Conservation (phyloP, 2,113 vertebrate genomes). For the Ibidorhyncha struthersii region DNA sequence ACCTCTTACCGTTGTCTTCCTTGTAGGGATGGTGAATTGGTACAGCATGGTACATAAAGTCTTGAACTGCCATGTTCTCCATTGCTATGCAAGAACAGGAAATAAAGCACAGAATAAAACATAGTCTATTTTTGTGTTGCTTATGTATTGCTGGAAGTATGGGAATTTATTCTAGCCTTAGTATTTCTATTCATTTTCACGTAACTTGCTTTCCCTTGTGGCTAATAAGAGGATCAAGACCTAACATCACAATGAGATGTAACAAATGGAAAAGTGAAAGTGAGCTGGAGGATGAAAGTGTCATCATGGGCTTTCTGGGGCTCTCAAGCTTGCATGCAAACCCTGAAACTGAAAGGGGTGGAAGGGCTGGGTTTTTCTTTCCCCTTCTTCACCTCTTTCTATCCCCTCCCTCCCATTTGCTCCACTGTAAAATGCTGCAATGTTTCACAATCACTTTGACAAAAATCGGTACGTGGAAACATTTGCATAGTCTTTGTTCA, state of each 20-base stretch:
- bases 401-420: not conserved
- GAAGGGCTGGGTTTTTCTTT: not conserved
- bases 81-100: not conserved
- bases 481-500: not conserved
- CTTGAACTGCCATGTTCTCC: accelerated
- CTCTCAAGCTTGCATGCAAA: not conserved
- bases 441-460: not conserved
- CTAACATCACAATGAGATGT: not conserved
- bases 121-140: not conserved
- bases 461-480: not conserved
- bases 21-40: not conserved
- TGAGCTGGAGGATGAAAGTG: not conserved
- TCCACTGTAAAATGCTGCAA: not conserved
- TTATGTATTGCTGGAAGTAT: not conserved
- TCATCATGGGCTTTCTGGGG: not conserved
- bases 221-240: not conserved
- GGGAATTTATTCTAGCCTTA: not conserved
- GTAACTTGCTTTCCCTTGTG: not conserved
- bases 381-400: not conserved
- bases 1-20: not conserved
- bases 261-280: not conserved
- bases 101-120: not conserved
- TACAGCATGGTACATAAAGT: not conserved
- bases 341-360: not conserved
- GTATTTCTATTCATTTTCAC: not conserved